phyloP scores from a whole-genome alignment of 2,113 vertebrate genomes.

The Sinocyclocheilus maitianheensis region DNA sequence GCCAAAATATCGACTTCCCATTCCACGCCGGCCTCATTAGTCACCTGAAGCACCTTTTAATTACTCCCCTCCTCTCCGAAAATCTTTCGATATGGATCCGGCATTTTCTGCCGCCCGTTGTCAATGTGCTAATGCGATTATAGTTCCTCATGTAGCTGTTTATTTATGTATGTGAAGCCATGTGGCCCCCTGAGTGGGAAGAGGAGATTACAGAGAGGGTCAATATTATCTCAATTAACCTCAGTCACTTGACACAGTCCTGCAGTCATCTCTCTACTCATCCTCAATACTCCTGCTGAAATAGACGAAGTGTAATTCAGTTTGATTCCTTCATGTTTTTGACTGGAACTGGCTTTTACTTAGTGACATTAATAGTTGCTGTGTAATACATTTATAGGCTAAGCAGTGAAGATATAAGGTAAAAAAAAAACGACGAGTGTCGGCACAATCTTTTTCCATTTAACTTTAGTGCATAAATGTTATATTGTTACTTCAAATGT shows the following conservation, averaged over 20 bases:
- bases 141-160: conserved; percentile 76
- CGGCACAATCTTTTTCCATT: not conserved
- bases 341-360: conserved; percentile 20
- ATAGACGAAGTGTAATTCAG: not conserved
- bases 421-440: too few relatives aligned
- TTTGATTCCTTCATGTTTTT: conserved; percentile 13
- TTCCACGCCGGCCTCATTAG: conserved; percentile 87
- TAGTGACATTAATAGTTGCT: not conserved
- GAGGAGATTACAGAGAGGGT: conserved; percentile 79
- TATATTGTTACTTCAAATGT: too few relatives aligned
- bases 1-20: conserved; percentile 87
- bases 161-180: conserved; percentile 73
- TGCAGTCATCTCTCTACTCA: conserved; percentile 65
- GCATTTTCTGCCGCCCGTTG: conserved; percentile 68
- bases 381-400: not conserved
- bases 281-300: conserved; percentile 74
- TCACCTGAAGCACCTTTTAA: conserved; percentile 96
- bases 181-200: conserved; percentile 70
- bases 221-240: conserved; percentile 88
- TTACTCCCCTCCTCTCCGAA: conserved; percentile 81
- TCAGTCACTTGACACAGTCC: conserved; percentile 68
- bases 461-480: too few relatives aligned
- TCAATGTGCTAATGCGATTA: conserved; percentile 83
- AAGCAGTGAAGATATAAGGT: not conserved
- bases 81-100: conserved; percentile 79